A percentile compares a stretch with the other conserved stretches of the same genome.
Evolutionary conservation across 2,888 invertebrate species (phyloP).

Genomic region (Calephelis perditalis): DNA sequence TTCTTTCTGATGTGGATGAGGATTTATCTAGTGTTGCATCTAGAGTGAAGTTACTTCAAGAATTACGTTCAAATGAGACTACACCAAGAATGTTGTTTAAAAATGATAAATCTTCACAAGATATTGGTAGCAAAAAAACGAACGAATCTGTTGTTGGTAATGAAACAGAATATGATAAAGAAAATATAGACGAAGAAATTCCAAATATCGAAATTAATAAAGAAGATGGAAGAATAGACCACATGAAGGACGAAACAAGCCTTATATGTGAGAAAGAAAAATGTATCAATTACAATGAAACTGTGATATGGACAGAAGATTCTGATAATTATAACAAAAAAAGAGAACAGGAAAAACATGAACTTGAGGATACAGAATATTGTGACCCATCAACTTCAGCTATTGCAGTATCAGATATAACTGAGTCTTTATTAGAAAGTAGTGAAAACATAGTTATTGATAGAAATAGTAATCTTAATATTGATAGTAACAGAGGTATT

Average conservation of each 20-base stretch:
- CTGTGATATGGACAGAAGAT: neutral
- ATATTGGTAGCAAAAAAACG: constrained; percentile 18
- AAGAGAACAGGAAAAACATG: neutral
- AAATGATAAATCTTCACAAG: constrained; percentile 12
- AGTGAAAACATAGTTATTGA: constrained; percentile 45
- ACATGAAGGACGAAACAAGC: constrained; percentile 35
- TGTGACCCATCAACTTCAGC: constrained; percentile 31
- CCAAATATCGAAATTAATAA: constrained; percentile 2
- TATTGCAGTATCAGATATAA: constrained; percentile 48
- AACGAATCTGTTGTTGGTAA: constrained; percentile 21
- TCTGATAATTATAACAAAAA: neutral
- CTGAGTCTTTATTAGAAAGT: constrained; percentile 52
- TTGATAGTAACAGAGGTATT: constrained; percentile 62
- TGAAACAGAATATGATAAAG: constrained; percentile 16
- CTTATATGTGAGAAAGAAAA: constrained; percentile 20
- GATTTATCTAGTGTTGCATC: constrained; percentile 57
- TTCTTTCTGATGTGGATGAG: constrained; percentile 50
- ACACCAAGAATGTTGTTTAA: constrained; percentile 43
- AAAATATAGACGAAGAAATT: neutral
- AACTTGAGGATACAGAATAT: constrained; percentile 2
- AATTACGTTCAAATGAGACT: constrained; percentile 44
- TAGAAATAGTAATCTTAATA: constrained; percentile 52
- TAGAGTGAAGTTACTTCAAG: constrained; percentile 54
- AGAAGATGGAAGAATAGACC: constrained; percentile 9
- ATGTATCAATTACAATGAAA: neutral